Evolutionary conservation across 1,140 invertebrate species (phyloP), one percentile per base, ranked within the genome.

Genomic region (Drosophila gunungcola): DNA sequence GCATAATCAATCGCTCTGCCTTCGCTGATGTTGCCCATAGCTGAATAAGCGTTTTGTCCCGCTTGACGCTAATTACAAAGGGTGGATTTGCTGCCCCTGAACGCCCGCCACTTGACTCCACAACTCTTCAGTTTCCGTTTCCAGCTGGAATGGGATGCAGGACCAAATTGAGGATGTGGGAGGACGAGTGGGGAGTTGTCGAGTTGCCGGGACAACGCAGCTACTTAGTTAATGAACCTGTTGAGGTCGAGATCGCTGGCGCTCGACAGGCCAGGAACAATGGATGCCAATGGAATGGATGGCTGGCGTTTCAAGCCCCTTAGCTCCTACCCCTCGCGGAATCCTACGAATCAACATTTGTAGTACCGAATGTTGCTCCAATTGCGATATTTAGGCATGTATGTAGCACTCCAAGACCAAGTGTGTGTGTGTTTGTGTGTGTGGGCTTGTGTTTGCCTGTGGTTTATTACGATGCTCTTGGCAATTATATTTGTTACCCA

Each of bases 401-500:
- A 53, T 53, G 53, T 63, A 29, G 12, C 56, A 16, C 25, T 56
- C 41, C 29, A 51, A 54, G 27, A 52, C 34, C 54, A n/a, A 46
- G 36, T 70, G 62, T 74, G 80, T 83, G 69, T 80, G 73, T 21
- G 16, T 21, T n/a, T 45, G 36, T 70, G 62, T 74, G 67, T 73
- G 51, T 73, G 55, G 62, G 43, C 48, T 38, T 70, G 64, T 88
- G 80, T 83, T 73, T 80, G 73, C 73, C 68, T 89, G 80, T 89
- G 85, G 84, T 88, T 88, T 89, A 88, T 88, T 88, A 83, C 84
- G 85, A 80, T 89, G 84, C 80, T 89, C 85, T 90, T 89, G 85
- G 84, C 84, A 89, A 89, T 89, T 89, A 89, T 89, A 89, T 89
- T 89, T 89, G 84, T 89, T 89, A 89, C 84, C 85, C 84, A 89